These are phyloP conservation scores for Mizuhopecten yessoensis DNA, from an alignment of 1,140 invertebrate species.

Conservation along the genomic window DNA sequence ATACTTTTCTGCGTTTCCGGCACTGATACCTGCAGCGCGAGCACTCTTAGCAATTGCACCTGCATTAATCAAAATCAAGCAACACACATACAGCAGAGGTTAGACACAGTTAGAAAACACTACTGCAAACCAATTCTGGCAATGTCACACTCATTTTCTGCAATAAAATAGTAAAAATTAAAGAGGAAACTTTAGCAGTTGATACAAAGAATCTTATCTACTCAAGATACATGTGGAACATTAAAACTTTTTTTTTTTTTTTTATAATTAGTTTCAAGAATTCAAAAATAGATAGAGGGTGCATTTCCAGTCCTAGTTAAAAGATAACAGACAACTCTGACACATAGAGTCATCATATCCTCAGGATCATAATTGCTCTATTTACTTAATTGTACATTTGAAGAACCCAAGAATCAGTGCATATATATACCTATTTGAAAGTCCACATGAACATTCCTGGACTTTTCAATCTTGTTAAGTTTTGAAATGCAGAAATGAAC, in stretches of 20 bases:
- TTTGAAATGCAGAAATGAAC: background rate
- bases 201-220: background rate
- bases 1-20: slow-evolving; percentile 71
- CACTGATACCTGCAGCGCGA: slow-evolving; percentile 70
- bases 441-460: no score
- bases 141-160: background rate
- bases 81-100: slow-evolving; percentile 39
- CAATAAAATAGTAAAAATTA: background rate
- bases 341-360: no score
- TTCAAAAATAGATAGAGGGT: no score
- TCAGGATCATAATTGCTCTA: no score
- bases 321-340: no score
- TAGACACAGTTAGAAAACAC: slow-evolving; percentile 12
- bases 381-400: no score
- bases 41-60: slow-evolving; percentile 78
- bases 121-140: background rate
- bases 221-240: background rate
- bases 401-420: no score
- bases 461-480: no score
- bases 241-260: no score
- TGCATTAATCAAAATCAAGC: slow-evolving; percentile 64
- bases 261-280: no score
- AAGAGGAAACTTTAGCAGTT: background rate
- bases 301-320: no score
- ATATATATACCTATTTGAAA: no score